Base-by-base conservation (phyloP, 2,888 invertebrate genomes). In the Drosophila emarginata region DNA sequence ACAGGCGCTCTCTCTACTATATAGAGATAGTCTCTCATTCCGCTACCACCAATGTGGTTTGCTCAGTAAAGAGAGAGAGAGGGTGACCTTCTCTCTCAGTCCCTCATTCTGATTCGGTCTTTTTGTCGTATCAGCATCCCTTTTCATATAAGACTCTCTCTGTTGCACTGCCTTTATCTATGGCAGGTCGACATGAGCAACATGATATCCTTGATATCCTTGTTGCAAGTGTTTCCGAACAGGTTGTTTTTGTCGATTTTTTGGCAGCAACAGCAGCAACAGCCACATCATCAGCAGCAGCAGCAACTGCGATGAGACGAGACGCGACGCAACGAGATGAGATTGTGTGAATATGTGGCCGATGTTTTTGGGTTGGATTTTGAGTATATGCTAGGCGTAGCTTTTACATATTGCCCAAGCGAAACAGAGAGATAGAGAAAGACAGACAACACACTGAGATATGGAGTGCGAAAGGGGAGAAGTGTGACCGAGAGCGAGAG, bases 221-320 rank as follows among this genome's bases (percentile, higher is more conserved):
- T 86, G 89, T 79, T 90, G 90, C 89, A 90, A 89, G 89, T 89
- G 89, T 89, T 89, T 86, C 90, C 85, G 90, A 89, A 90, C 89
- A 89, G 89, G 89, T 89, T 89, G 89, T 89, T 90, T 90, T 89
- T 89, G 90, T 90, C 90, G 90, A 89, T 90, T 89, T 89, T 89
- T 84, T 89, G 89, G 89, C 84, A 78, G 79, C 70, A 76, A 61
- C 81, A 84, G 85, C 45, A 45, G 3, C 18, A 45, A 14, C 18
- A 18, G 4, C 39, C 14, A 12, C 39, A 45, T 9, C 40, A 40
- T 51, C 64, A 52, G 1, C 52, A 52, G 26, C 53, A 53, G 40
- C 40, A 39, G 9, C 64, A 53, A 6, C 53, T n/a, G 26, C 53
- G 26, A 32, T 32, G 32, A 32, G 32, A 28, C 53, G 26, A 28